Percentiles rank a stretch among this genome's conserved stretches.
phyloP scores from a whole-genome alignment of 2,113 vertebrate species.

The Salvator merianae region DNA sequence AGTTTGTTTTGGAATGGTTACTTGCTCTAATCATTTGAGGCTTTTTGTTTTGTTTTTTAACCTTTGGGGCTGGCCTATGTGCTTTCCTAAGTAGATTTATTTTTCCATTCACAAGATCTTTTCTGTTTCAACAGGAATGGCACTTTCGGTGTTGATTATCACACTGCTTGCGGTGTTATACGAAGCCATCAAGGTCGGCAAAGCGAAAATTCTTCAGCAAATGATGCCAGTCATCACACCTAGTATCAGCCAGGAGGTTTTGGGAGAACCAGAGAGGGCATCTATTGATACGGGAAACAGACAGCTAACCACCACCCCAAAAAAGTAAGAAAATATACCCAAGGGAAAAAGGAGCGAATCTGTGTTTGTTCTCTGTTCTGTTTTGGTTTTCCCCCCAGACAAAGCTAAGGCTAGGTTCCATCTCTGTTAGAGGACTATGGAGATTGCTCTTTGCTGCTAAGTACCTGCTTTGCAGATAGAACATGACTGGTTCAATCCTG shows the following conservation, averaged over 20 bases:
- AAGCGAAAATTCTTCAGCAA: constrained; percentile 72
- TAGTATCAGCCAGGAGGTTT: constrained; percentile 57
- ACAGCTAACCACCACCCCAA: not conserved
- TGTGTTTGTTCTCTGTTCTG: too few relatives aligned
- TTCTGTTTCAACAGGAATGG: constrained; percentile 79
- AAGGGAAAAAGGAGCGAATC: not conserved
- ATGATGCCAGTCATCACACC: constrained; percentile 36
- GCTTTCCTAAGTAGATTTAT: too few relatives aligned
- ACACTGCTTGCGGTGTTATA: constrained; percentile 86
- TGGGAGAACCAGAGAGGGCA: constrained; percentile 40
- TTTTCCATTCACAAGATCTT: fast-evolving
- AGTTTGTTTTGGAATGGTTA: too few relatives aligned
- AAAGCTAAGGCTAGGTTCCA: not conserved
- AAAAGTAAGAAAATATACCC: constrained; percentile 37
- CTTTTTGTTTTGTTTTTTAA: too few relatives aligned
- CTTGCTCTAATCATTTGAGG: too few relatives aligned
- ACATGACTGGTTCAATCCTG: too few relatives aligned
- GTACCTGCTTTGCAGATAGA: not conserved
- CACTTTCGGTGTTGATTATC: constrained; percentile 84
- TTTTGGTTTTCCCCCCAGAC: too few relatives aligned
- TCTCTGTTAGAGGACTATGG: not conserved
- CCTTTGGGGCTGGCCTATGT: too few relatives aligned
- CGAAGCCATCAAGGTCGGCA: constrained; percentile 88
- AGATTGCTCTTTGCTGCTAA: not conserved
- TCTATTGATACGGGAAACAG: not conserved